A percentile compares a stretch with the other conserved stretches of the same genome.
Evolutionary conservation across 2,888 invertebrate genomes (phyloP).

Genomic region (Geophilus truncorum): DNA sequence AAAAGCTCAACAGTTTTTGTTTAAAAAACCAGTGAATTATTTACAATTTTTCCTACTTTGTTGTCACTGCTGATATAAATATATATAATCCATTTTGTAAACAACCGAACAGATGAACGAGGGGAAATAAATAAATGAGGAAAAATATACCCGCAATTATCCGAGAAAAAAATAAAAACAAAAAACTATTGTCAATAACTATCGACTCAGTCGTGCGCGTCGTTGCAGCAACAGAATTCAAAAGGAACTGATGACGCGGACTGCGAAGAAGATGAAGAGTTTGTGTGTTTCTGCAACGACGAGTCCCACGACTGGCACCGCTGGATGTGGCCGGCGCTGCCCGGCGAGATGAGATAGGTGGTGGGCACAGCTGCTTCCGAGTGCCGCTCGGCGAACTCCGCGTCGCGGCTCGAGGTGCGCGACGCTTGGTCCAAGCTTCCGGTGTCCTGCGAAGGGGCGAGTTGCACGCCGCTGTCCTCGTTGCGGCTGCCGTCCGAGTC

Average conservation of each 20-base stretch:
- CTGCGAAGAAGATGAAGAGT: not conserved
- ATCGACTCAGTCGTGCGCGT: not conserved
- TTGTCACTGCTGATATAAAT: not conserved
- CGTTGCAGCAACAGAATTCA: not conserved
- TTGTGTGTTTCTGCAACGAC: not conserved
- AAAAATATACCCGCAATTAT: conserved; percentile 38
- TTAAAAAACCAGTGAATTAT: too few relatives aligned
- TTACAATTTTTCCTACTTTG: too few relatives aligned
- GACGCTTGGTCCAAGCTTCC: not conserved
- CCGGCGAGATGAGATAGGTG: not conserved
- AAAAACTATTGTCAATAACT: not conserved
- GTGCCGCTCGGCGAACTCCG: not conserved
- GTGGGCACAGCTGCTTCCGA: not conserved
- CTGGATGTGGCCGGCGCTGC: not conserved
- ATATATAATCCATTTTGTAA: not conserved
- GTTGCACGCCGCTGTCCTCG: conserved; percentile 29
- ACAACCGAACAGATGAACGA: too few relatives aligned
- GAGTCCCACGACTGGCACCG: conserved; percentile 4
- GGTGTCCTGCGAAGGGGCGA: not conserved
- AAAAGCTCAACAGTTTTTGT: not conserved
- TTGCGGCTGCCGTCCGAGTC: not conserved
- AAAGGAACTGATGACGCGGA: not conserved
- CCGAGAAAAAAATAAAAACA: conserved; percentile 30
- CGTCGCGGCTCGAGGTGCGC: not conserved
- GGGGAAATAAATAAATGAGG: not conserved